Evolutionary conservation across 2,888 invertebrate species (phyloP), one percentile per base, ranked within the genome.

Genomic region (Diabrotica balteata): DNA sequence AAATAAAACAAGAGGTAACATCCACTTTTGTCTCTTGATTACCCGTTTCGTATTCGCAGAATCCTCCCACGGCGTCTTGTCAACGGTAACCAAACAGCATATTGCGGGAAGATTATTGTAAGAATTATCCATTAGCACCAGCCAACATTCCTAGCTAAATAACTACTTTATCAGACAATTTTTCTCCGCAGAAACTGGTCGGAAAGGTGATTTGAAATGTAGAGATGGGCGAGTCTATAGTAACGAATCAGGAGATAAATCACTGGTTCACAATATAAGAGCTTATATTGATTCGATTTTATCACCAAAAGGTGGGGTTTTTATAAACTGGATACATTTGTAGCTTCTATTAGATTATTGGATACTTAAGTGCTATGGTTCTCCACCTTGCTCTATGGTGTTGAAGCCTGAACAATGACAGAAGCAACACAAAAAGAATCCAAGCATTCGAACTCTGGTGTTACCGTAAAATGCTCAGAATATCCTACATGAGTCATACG

Each of bases 91-190:
- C 44, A 44, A 60, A 60, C 45, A 17, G 52, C 22, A 60, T 52
- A 60, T 53, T 61, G 61, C 53, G 46, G 53, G 46, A 61, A 43
- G 52, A 46, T 61, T 61, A 51, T 61, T 46, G 60, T 51, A 46
- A 60, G 44, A 54, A 63, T 57, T 63, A 63, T 59, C 67, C 63
- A 63, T 67, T 63, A 67, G 62, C 62, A 63, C 52, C 50, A 46
- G 54, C 49, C 62, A 49, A 59, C 66, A 66, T 66, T 66, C 61
- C 66, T 57, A 45, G 60, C 55, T 63, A 63, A 61, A 60, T 66
- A 11, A 60, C 51, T 66, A 57, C 61, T 46, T 60, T 55, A 60
- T 61, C 61, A 46, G 49, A 55, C 55, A 50, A 55, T 66, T 49
- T 66, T 66, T 57, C 49, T 17, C 44, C 11, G 8, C 43, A 17